Base-by-base conservation (phyloP, 2,113 vertebrate species). In the Platichthys stellatus region DNA sequence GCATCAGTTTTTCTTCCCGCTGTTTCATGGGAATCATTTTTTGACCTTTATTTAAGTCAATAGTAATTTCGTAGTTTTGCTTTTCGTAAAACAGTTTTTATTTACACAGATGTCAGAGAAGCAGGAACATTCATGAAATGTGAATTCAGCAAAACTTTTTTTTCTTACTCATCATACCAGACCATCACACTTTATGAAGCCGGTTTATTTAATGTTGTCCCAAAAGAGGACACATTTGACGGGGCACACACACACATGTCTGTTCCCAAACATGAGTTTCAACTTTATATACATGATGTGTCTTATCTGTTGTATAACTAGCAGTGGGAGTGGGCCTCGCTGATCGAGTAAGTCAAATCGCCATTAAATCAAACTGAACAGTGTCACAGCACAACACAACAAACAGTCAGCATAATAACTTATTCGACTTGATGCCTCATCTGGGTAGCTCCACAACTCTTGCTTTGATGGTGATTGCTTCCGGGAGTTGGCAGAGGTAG, bases 401-500 rank as follows among this genome's bases (percentile, higher is more conserved):
- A 72, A 84, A 68, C 72, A 66, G 56, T 49, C 71, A 69, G 73
- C 78, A 80, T 82, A 70, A 86, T 86, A 80, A 78, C 59, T 81
- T 20, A 80, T 86, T 71, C 75, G 59, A 86, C 58, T 73, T 62
- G 79, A 76, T 69, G 62, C 73, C 80, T 79, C 59, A 80, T 79
- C 56, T 40, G 18, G 64, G 78, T 64, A 74, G 58, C 57, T 88
- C 58, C 63, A 74, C 71, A 51, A 40, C 64, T 64, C 82, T 58
- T 81, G 69, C 64, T 79, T 63, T 77, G 65, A 72, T 74, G 57
- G 63, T 38, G 71, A 80, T 67, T 77, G 80, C 35, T 74, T 63
- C 59, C 83, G 69, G 61, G 61, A 74, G 60, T 76, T 84, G 83
- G 84, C 86, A 86, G 82, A 85, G 60, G 72, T 62, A 72, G 72